phyloP scores from a whole-genome alignment of 2,113 vertebrate genomes.

The Oncorhynchus mykiss region DNA sequence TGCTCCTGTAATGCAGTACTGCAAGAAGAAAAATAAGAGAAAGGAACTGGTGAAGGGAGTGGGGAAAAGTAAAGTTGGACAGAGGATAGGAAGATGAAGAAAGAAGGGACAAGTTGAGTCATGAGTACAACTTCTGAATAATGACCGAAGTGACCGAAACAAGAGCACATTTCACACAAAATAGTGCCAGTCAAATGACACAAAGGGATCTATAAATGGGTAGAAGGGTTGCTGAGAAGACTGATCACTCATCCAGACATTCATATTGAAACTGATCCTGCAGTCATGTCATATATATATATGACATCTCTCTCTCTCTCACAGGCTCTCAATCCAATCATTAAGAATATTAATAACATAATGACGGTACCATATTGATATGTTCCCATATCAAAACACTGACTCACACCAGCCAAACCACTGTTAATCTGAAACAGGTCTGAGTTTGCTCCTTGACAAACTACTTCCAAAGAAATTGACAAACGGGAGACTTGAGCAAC shows the following conservation, averaged over 20 bases:
- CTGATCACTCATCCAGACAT: background rate
- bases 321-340: background rate
- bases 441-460: background rate
- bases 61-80: constrained; percentile 17
- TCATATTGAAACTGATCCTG: background rate
- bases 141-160: background rate
- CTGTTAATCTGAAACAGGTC: background rate
- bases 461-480: background rate
- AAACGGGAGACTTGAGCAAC: background rate
- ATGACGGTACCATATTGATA: background rate
- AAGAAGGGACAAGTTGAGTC: constrained; percentile 54
- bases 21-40: constrained; percentile 61
- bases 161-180: background rate
- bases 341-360: background rate
- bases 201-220: background rate
- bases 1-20: constrained; percentile 69
- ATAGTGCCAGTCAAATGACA: background rate
- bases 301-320: too few relatives aligned
- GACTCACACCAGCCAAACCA: background rate
- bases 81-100: constrained; percentile 35
- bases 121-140: constrained; percentile 16
- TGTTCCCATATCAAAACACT: background rate
- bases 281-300: background rate
- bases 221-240: background rate
- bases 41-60: constrained; percentile 55